A percentile compares a stretch with the other conserved stretches of the same genome.
phyloP scores from a whole-genome alignment of 1,140 invertebrate species.

The Lineus longissimus region DNA sequence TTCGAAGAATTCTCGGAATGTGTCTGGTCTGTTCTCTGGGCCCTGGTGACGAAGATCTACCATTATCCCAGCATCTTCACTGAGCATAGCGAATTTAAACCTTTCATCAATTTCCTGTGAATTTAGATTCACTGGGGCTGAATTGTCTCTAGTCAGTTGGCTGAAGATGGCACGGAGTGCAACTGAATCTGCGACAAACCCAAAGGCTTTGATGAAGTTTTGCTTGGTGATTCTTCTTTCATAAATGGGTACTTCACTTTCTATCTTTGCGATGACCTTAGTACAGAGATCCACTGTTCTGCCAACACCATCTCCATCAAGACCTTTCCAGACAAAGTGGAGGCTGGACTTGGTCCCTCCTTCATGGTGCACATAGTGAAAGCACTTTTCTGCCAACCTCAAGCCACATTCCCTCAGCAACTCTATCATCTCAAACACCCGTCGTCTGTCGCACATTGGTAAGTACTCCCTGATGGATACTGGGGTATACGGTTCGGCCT shows the following conservation, averaged over 20 bases:
- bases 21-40: not conserved
- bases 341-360: not conserved
- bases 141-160: not conserved
- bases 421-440: not conserved
- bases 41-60: not conserved
- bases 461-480: not conserved
- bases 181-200: no score
- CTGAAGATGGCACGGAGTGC: no score
- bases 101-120: not conserved
- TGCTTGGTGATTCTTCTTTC: no score
- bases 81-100: not conserved
- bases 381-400: not conserved
- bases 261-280: no score
- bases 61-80: slow-evolving; percentile 1
- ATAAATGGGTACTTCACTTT: no score
- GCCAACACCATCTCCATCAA: not conserved
- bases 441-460: not conserved
- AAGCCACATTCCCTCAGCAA: no score
- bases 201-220: no score
- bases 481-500: not conserved
- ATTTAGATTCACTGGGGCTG: not conserved
- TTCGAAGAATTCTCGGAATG: not conserved
- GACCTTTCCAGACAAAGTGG: not conserved
- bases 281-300: not conserved
- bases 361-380: not conserved